Evolutionary conservation across 1,140 invertebrate species (phyloP), one percentile per base, ranked within the genome.

Genomic region (Apis dorsata): DNA sequence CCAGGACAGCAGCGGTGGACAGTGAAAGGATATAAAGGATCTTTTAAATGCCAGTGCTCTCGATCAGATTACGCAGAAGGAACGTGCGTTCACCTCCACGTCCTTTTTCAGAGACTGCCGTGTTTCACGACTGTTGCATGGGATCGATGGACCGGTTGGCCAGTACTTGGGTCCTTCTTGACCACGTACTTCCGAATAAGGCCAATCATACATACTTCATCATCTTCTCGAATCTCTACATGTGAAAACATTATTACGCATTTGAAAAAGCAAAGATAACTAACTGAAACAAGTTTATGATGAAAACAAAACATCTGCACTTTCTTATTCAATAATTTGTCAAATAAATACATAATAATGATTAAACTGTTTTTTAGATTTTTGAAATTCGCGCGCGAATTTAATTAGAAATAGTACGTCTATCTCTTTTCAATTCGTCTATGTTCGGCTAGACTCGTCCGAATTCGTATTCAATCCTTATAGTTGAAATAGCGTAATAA

Each of bases 151-250:
- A 51, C 21, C 55, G 71, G 28, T 65, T 65, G 34, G 53, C 53
- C 19, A 8, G 17, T n/a, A 44, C 44, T 51, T 49, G 9, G 79
- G 75, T 78, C 73, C 81, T 85, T 66, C 55, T 85, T 79, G 34
- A 7, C 34, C 34, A 44, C 51, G 59, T 60, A 65, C 60, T 76
- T 70, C 85, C 80, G 65, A 86, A 87, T 87, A 87, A 83, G 84
- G 81, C 74, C 71, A 87, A 44, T 44, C 34, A 7, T 44, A 44
- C 34, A 44, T 5, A 44, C 34, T 34, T 3, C 5, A 44, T 44
- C 34, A 3, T 44, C 51, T 44, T 44, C 0, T 44, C 34, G 34
- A 44, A 44, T 44, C 4, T 63, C 2, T 73, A 13, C 28, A 8
- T 60, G n/a, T 62, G 53, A 5, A 24, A 28, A 73, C 75, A 62